Percentiles rank a stretch among this genome's conserved stretches.
phyloP scores from a whole-genome alignment of 2,113 vertebrate genomes.

The Ochotona curzoniae region DNA sequence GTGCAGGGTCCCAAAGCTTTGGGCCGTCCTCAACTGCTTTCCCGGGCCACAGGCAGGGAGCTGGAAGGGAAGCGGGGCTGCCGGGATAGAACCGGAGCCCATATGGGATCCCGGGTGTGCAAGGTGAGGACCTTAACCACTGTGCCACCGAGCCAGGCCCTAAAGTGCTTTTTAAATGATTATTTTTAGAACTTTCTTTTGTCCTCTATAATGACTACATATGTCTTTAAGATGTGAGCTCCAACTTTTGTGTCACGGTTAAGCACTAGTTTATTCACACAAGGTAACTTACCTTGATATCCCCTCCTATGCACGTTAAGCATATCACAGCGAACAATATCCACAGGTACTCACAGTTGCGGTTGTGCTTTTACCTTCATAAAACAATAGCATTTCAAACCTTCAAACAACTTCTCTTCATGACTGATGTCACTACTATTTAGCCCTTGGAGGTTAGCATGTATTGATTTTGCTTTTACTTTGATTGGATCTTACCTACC shows the following conservation, averaged over 20 bases:
- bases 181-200: no score
- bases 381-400: constrained; percentile 71
- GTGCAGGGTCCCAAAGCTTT: no score
- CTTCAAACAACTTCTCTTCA: constrained; percentile 79
- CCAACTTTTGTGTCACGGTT: neutral
- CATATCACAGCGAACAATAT: constrained; percentile 69
- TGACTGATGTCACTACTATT: constrained; percentile 84
- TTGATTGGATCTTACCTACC: constrained; percentile 89
- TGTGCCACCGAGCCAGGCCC: no score
- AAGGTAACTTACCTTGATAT: constrained; percentile 38
- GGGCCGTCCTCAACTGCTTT: no score
- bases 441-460: constrained; percentile 84
- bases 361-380: constrained; percentile 67
- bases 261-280: neutral
- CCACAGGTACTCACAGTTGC: constrained; percentile 55
- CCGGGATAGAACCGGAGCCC: no score
- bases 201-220: neutral
- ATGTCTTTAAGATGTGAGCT: neutral
- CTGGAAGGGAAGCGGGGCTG: no score
- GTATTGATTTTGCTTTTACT: constrained; percentile 88
- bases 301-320: constrained; percentile 63
- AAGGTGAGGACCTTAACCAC: no score
- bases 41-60: no score
- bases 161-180: neutral
- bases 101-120: no score